Conservation (phyloP, 2,797 vertebrate genomes). For the Melanotaenia maccullochi region DNA sequence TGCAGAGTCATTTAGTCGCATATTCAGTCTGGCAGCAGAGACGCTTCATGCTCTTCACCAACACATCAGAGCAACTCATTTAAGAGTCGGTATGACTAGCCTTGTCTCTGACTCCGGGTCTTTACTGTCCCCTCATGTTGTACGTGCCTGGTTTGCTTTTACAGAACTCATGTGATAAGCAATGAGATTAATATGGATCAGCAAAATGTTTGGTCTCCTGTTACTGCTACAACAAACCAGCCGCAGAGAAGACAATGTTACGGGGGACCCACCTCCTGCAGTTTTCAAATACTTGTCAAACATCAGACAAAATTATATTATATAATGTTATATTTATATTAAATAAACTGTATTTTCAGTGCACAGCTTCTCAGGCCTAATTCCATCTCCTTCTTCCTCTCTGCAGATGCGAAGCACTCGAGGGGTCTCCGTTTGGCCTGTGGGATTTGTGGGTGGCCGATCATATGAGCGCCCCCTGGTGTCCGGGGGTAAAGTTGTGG, state of each 20-base stretch:
- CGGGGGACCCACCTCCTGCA: conserved; percentile 6
- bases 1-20: conserved; percentile 45
- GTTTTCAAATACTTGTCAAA: conserved; percentile 9
- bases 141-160: not conserved
- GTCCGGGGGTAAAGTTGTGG: conserved; percentile 88
- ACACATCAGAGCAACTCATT: conserved; percentile 27
- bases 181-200: not conserved
- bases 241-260: not conserved
- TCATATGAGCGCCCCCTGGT: conserved; percentile 91
- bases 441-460: conserved; percentile 89
- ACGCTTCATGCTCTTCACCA: conserved; percentile 18
- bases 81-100: not conserved
- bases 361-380: not conserved
- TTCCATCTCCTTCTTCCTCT: not conserved
- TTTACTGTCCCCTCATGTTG: not conserved
- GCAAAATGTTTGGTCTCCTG: not conserved
- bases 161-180: not conserved
- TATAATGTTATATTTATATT: not conserved
- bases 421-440: conserved; percentile 92
- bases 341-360: not conserved
- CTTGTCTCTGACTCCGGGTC: not conserved
- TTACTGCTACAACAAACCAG: too few relatives aligned
- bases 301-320: too few relatives aligned
- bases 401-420: conserved; percentile 90
- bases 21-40: conserved; percentile 36